Percentiles rank a stretch among this genome's conserved stretches.
phyloP scores from a whole-genome alignment of 2,888 invertebrate genomes.

The Myopa testacea region DNA sequence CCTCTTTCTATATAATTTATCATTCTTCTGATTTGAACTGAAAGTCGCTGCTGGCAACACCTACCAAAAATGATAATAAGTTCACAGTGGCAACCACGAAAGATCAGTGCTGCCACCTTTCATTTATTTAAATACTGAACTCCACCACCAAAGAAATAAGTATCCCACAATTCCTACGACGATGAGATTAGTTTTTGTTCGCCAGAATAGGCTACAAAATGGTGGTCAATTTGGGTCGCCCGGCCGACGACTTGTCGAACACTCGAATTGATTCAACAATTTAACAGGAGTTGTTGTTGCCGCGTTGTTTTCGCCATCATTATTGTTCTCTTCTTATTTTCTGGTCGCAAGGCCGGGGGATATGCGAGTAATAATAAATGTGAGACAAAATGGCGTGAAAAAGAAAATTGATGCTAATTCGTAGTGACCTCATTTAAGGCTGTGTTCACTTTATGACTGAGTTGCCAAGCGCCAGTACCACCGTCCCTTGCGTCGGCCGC shows the following conservation, averaged over 20 bases:
- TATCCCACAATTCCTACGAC: too few relatives aligned
- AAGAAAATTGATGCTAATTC: conserved; percentile 38
- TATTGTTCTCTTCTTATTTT: background rate
- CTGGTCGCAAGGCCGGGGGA: too few relatives aligned
- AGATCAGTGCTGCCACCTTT: background rate
- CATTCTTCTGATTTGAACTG: background rate
- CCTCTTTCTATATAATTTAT: too few relatives aligned
- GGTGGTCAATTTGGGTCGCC: too few relatives aligned
- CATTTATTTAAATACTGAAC: background rate
- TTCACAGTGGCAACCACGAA: background rate
- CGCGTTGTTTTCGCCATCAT: background rate
- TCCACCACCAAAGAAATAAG: too few relatives aligned
- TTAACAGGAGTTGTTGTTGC: too few relatives aligned
- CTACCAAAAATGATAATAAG: background rate
- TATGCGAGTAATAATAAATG: background rate
- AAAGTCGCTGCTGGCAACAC: background rate
- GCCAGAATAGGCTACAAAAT: too few relatives aligned
- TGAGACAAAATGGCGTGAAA: conserved; percentile 32
- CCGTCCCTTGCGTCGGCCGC: background rate
- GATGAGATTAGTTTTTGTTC: too few relatives aligned
- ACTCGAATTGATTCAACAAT: too few relatives aligned
- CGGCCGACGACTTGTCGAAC: too few relatives aligned
- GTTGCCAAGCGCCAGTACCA: background rate
- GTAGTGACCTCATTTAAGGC: conserved; percentile 32
- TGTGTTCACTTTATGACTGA: conserved; percentile 11